Conservation (phyloP, 2,888 invertebrate species). For the Gryllus longicercus region DNA sequence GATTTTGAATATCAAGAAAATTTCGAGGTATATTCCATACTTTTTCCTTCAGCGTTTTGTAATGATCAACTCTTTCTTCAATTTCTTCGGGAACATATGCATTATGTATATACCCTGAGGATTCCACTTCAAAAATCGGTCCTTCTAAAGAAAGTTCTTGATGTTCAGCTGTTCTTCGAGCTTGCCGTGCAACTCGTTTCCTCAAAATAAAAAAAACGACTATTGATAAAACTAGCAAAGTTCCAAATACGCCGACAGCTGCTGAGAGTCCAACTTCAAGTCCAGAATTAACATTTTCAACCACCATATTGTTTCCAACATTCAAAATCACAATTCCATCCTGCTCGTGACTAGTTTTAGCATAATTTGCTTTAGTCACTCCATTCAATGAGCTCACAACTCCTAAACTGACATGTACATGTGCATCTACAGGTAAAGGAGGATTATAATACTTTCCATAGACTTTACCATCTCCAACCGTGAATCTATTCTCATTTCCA, state of each 20-base stretch:
- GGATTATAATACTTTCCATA: slow-evolving; percentile 77
- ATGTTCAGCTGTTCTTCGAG: slow-evolving; percentile 52
- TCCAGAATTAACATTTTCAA: slow-evolving; percentile 37
- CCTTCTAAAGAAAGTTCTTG: slow-evolving; percentile 73
- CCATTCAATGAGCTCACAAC: slow-evolving; percentile 66
- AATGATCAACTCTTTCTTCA: slow-evolving; percentile 62
- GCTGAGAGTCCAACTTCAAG: slow-evolving; percentile 53
- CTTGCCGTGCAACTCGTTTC: slow-evolving; percentile 48
- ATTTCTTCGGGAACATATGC: slow-evolving; percentile 68
- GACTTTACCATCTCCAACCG: slow-evolving; percentile 69
- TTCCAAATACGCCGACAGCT: slow-evolving; percentile 67
- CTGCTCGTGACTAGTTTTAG: slow-evolving; percentile 53
- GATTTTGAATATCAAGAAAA: slow-evolving; percentile 66
- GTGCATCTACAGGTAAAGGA: slow-evolving; percentile 60
- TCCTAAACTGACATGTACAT: slow-evolving; percentile 67
- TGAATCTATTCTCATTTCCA: slow-evolving; percentile 63
- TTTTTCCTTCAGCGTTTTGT: slow-evolving; percentile 69
- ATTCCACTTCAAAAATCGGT: slow-evolving; percentile 70
- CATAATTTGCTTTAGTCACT: slow-evolving; percentile 63
- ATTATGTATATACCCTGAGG: slow-evolving; percentile 45
- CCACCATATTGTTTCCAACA: slow-evolving; percentile 37
- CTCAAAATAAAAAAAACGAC: slow-evolving; percentile 60
- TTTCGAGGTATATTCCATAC: slow-evolving; percentile 71
- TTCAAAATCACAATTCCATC: slow-evolving; percentile 52
- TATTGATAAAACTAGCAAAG: slow-evolving; percentile 61